phyloP scores from a whole-genome alignment of 2,888 invertebrate species.

The Sisyra nigra region DNA sequence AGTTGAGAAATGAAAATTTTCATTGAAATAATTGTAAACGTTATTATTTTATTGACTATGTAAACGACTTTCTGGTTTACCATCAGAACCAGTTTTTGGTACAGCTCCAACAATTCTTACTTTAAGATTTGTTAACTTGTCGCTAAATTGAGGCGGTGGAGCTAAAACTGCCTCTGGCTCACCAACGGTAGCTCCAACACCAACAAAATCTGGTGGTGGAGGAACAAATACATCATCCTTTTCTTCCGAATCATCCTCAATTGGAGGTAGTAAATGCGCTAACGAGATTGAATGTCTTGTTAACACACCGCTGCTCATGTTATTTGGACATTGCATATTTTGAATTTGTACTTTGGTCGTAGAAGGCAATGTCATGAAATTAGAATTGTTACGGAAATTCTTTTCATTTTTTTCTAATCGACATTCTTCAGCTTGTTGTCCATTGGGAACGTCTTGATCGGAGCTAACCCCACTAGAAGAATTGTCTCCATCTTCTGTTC shows the following conservation, averaged over 20 bases:
- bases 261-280: constrained; percentile 66
- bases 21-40: neutral
- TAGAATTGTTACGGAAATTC: constrained; percentile 10
- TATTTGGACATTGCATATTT: neutral
- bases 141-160: constrained; percentile 84
- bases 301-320: constrained; percentile 17
- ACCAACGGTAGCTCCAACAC: constrained; percentile 21
- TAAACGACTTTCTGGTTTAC: constrained; percentile 29
- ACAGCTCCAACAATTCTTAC: constrained; percentile 73
- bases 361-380: constrained; percentile 18
- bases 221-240: constrained; percentile 44
- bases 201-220: constrained; percentile 41
- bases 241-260: constrained; percentile 53
- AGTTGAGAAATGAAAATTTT: neutral
- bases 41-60: constrained; percentile 25
- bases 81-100: constrained; percentile 39
- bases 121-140: constrained; percentile 38
- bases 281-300: constrained; percentile 57
- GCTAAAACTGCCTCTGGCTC: constrained; percentile 44
- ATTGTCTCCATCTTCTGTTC: constrained; percentile 67
- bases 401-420: constrained; percentile 21
- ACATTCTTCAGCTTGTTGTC: constrained; percentile 31
- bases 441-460: constrained; percentile 56
- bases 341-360: constrained; percentile 14
- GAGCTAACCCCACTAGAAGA: constrained; percentile 79